Evolutionary conservation across 2,113 vertebrate genomes (phyloP).

Genomic region (Limnothrissa miodon): DNA sequence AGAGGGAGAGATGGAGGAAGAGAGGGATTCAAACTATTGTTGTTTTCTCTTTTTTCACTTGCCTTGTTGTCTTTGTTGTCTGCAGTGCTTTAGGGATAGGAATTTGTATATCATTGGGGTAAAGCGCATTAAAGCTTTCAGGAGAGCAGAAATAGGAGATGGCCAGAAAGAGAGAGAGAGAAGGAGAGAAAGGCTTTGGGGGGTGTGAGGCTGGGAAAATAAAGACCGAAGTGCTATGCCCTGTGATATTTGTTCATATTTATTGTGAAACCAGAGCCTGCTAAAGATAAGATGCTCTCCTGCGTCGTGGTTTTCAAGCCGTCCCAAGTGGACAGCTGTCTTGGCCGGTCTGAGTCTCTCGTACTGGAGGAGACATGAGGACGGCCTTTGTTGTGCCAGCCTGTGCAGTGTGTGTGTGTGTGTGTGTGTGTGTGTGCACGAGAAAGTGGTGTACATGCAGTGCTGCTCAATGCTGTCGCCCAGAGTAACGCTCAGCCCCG

Average conservation of each 20-base stretch:
- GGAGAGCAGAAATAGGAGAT: not conserved
- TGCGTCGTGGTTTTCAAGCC: not conserved
- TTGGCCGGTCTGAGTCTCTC: not conserved
- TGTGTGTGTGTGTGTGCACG: not conserved
- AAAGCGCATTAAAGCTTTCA: not conserved
- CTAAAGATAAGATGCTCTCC: not conserved
- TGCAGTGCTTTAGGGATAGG: not conserved
- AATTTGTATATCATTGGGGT: not conserved
- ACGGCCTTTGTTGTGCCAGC: constrained; percentile 7
- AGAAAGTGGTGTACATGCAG: constrained; percentile 20
- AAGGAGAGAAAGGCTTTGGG: not conserved
- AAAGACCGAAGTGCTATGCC: not conserved
- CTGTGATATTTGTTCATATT: not conserved
- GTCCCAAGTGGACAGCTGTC: constrained; percentile 1
- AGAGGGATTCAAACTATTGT: constrained; percentile 6
- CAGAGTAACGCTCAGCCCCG: constrained; percentile 28
- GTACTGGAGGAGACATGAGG: not conserved
- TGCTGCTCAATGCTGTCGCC: constrained; percentile 4
- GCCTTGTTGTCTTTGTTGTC: not conserved
- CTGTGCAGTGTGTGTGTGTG: not conserved
- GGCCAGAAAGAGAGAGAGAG: not conserved
- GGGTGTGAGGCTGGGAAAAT: not conserved
- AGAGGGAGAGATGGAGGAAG: not conserved
- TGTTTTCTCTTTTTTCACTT: not conserved
- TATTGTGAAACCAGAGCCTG: not conserved